Evolutionary conservation across 2,113 vertebrate genomes (phyloP), one percentile per base, ranked within the genome.

Genomic region (Oostethus manadensis): DNA sequence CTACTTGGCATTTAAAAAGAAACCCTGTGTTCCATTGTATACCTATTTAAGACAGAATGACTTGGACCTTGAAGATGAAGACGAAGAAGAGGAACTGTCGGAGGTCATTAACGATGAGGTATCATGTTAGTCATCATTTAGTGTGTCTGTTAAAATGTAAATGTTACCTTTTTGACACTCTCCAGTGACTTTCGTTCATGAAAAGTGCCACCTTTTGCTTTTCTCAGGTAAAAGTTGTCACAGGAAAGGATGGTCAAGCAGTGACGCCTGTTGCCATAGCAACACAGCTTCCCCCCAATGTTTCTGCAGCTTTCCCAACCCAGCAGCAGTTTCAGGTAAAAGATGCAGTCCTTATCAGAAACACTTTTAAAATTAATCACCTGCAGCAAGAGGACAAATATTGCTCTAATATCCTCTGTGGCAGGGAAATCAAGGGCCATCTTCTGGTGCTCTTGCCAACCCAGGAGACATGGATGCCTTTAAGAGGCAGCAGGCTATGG

Each of bases 61-160:
- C 73, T 82, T 98, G 86, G 97, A 99, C 82, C 76, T 98, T 43
- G 97, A 98, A 66, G 94, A 98, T 7, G 95, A 98, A 35, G 95
- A 97, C 2, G 96, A 98, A 0, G 95, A 99, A 40, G 94, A 99
- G 60, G 94, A 95, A 38, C 96, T 96, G 67, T 96, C 95, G 3
- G 93, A 96, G 69, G 94, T 97, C 69, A 94, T 98, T 81, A 95
- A 97, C 20, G 95, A 97, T 45, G 95, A 98, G 94, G 97, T 99
- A 92, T 87, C 10, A 46, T 9, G 56, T 57, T 21, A 15, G 10
- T 40, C 22, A 1, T 13, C 43, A 62, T 21, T 26, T 60, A 21
- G 10, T 17, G 16, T 58, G 6, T 56, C 14, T 23, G 15, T 62
- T 66, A 13, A 44, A 53, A 6, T 47, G 22, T 1, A 15, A 42